Conservation (phyloP, 2,888 invertebrate species). For the Portevinia maculata region DNA sequence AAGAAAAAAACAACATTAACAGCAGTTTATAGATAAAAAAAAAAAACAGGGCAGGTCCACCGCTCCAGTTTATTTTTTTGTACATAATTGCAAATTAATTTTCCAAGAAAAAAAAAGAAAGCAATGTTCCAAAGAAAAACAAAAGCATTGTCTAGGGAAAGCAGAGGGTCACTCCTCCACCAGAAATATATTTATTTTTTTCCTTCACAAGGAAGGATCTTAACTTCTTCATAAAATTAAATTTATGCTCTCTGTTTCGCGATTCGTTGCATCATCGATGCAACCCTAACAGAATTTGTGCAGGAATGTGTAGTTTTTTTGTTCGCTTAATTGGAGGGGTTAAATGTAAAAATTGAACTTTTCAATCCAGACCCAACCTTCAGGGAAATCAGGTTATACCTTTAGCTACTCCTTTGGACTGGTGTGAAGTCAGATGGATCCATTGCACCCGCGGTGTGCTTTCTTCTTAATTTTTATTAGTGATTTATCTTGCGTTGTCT, state of each 20-base stretch:
- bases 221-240: constrained; percentile 42
- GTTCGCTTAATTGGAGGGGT: constrained; percentile 37
- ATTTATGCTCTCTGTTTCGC: constrained; percentile 9
- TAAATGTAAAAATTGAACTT: constrained; percentile 40
- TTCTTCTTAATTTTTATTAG: too few relatives aligned
- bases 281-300: constrained; percentile 25
- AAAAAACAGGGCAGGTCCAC: neutral
- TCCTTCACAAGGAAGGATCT: constrained; percentile 26
- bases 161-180: constrained; percentile 18
- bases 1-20: too few relatives aligned
- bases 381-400: constrained; percentile 61
- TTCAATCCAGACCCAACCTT: constrained; percentile 52
- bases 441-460: too few relatives aligned
- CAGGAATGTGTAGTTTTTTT: neutral
- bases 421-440: neutral
- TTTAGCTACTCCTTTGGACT: constrained; percentile 36
- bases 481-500: constrained; percentile 40
- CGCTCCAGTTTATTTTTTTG: too few relatives aligned
- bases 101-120: too few relatives aligned
- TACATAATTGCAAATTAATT: too few relatives aligned
- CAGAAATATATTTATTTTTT: constrained; percentile 6
- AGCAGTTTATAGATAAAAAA: too few relatives aligned
- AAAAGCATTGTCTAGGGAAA: constrained; percentile 5
- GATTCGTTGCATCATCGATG: constrained; percentile 2
- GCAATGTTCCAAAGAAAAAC: too few relatives aligned